These are phyloP conservation scores for Rhingia campestris DNA, from an alignment of 2,888 invertebrate species.

Conservation along the genomic window DNA sequence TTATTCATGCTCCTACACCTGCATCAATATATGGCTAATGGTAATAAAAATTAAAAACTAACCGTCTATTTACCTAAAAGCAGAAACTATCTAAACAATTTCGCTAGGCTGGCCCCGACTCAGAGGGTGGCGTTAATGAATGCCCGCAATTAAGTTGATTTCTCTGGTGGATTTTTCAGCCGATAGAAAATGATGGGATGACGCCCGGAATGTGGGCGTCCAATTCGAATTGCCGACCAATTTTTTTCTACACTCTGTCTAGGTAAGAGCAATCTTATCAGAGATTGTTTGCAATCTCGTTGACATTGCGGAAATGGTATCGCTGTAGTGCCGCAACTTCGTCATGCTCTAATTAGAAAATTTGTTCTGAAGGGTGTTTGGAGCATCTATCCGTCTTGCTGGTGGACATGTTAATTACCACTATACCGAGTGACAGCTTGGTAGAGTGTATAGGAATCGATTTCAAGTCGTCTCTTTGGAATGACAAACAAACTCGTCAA, in stretches of 20 bases:
- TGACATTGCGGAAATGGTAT: conserved; percentile 8
- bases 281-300: conserved; percentile 3
- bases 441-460: conserved; percentile 18
- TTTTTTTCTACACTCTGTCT: not conserved
- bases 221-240: conserved; percentile 5
- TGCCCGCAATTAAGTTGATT: conserved; percentile 2
- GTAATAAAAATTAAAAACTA: not conserved
- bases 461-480: conserved; percentile 8
- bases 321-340: not conserved
- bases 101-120: not conserved
- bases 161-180: not conserved
- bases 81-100: conserved; percentile 45
- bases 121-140: not conserved
- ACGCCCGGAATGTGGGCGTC: not conserved
- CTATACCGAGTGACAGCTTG: conserved; percentile 30
- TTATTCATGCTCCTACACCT: conserved; percentile 60
- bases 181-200: not conserved
- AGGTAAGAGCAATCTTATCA: conserved; percentile 29
- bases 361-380: not conserved
- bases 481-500: conserved; percentile 48
- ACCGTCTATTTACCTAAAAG: conserved; percentile 21
- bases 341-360: conserved; percentile 13
- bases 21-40: conserved; percentile 26
- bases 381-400: conserved; percentile 31
- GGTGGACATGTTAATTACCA: conserved; percentile 40